A percentile compares a stretch with the other conserved stretches of the same genome.
Conservation (phyloP, 1,140 invertebrate genomes). For the Tigriopus japonicus region DNA sequence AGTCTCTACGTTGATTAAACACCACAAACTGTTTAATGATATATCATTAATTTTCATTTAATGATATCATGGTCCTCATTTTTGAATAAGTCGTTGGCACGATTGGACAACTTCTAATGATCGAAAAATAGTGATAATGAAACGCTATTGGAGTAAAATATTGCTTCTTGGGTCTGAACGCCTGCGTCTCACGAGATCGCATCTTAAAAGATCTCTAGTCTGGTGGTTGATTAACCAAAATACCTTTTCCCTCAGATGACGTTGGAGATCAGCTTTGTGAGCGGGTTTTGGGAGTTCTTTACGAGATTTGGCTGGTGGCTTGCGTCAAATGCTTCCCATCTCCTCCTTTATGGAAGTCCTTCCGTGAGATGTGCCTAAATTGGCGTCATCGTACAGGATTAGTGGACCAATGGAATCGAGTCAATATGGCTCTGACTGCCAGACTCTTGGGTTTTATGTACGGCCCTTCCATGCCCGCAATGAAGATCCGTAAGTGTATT, state of each 20-base stretch:
- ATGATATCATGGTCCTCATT: too few species aligned
- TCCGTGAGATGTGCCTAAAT: conserved; percentile 69
- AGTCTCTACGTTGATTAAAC: too few species aligned
- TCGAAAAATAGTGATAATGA: too few species aligned
- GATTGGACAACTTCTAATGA: too few species aligned
- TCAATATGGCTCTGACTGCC: conserved; percentile 70
- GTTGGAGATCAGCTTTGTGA: conserved; percentile 87
- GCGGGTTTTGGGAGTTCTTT: conserved; percentile 71
- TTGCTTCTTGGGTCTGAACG: too few species aligned
- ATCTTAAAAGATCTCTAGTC: too few species aligned
- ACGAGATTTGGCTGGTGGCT: conserved; percentile 85
- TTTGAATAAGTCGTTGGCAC: too few species aligned
- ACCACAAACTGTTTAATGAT: too few species aligned
- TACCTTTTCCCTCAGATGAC: conserved; percentile 39
- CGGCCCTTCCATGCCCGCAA: conserved; percentile 60
- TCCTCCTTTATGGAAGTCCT: conserved; percentile 84
- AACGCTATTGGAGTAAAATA: too few species aligned
- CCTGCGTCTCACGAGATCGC: too few species aligned
- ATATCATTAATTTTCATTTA: too few species aligned
- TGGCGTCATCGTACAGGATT: conserved; percentile 83
- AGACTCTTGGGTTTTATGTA: conserved; percentile 69
- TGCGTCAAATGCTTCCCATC: conserved; percentile 76
- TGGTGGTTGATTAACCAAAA: too few species aligned
- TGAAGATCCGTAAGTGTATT: conserved; percentile 39
- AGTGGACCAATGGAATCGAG: conserved; percentile 84